Conservation (phyloP, 2,888 invertebrate species). For the Sthenelais limicola region DNA sequence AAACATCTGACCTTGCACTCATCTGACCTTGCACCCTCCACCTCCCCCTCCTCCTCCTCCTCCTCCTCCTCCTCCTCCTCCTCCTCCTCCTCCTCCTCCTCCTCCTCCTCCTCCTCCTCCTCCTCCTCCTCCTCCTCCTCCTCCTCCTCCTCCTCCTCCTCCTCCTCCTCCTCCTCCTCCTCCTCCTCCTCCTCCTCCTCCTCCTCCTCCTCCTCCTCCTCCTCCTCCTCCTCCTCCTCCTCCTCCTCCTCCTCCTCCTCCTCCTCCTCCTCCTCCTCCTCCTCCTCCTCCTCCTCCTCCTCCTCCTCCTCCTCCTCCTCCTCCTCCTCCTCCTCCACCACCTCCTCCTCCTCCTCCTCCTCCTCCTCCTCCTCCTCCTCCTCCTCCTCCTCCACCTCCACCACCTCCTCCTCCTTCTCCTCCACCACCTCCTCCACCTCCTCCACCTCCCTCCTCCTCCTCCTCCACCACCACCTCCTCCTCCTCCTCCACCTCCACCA, state of each 20-base stretch:
- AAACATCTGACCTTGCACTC: too few relatives aligned
- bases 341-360: slow-evolving; percentile 22
- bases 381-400: not conserved
- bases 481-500: too few relatives aligned
- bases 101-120: too few relatives aligned
- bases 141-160: too few relatives aligned
- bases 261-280: slow-evolving; percentile 1
- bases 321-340: not conserved
- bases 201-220: not conserved
- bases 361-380: slow-evolving; percentile 26
- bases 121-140: too few relatives aligned
- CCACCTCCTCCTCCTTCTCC: too few relatives aligned
- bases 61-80: too few relatives aligned
- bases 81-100: too few relatives aligned
- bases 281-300: slow-evolving; percentile 8
- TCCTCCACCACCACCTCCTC: too few relatives aligned
- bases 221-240: slow-evolving; percentile 5
- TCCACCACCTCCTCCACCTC: not conserved
- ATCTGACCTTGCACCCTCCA: too few relatives aligned
- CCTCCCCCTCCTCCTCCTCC: too few relatives aligned
- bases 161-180: not conserved
- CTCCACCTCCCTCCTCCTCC: too few relatives aligned
- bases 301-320: slow-evolving; percentile 19
- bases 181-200: not conserved
- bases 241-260: not conserved